Conservation (phyloP, 35 echinoderm and acorn worm species). For the Anneissia japonica region DNA sequence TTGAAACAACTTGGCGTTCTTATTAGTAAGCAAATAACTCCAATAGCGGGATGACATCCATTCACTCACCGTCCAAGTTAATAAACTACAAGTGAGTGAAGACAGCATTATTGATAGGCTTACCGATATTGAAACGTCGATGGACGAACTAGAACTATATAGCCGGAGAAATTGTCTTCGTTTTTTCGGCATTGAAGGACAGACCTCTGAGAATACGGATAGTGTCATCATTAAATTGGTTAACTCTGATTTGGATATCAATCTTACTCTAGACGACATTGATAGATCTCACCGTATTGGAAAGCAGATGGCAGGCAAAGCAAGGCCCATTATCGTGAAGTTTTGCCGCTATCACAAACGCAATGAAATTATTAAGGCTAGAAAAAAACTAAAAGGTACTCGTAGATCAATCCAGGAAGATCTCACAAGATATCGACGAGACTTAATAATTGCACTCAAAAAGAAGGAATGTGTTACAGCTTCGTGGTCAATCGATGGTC, state of each 20-base stretch:
- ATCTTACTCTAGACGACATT: conserved; percentile 16
- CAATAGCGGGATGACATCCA: too few species aligned
- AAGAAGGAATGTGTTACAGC: too few species aligned
- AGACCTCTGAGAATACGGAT: conserved; percentile 12
- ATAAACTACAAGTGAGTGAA: too few species aligned
- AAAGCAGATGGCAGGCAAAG: neutral
- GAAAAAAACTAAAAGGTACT: neutral
- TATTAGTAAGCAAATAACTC: too few species aligned
- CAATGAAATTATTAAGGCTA: conserved; percentile 1
- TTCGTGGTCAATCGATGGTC: too few species aligned
- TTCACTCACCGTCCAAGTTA: too few species aligned
- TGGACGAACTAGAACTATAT: neutral
- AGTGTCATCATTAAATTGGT: conserved; percentile 3
- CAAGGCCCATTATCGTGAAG: neutral
- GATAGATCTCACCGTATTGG: conserved; percentile 24
- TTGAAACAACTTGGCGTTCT: too few species aligned
- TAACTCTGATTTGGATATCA: conserved; percentile 6
- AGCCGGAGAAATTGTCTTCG: conserved; percentile 32
- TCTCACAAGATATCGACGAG: neutral
- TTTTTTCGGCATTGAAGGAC: conserved; percentile 11
- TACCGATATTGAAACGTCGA: neutral
- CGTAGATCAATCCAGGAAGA: conserved; percentile 5
- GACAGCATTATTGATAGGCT: neutral
- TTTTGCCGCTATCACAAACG: neutral
- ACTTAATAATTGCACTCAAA: too few species aligned